phyloP scores from a whole-genome alignment of 2,888 invertebrate genomes.

The Diaperis boleti region DNA sequence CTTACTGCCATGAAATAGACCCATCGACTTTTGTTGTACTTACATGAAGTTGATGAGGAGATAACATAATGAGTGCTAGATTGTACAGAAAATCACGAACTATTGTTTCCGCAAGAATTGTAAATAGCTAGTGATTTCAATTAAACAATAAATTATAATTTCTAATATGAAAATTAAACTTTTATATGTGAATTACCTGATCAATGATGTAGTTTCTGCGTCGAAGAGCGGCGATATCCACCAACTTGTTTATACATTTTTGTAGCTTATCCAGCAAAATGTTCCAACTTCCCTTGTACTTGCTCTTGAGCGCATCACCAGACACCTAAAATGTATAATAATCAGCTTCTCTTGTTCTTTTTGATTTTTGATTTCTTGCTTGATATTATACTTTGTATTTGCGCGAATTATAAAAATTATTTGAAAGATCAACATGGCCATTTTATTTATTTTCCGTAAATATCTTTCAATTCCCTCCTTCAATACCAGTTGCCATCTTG shows the following conservation, averaged over 20 bases:
- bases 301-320: constrained; percentile 84
- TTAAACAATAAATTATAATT: constrained; percentile 16
- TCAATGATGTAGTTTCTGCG: constrained; percentile 96
- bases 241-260: constrained; percentile 84
- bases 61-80: constrained; percentile 3
- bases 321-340: too few species aligned
- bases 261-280: constrained; percentile 88
- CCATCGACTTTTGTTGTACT: constrained; percentile 22
- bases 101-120: not conserved
- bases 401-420: too few species aligned
- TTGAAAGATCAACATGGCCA: too few species aligned
- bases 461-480: too few species aligned
- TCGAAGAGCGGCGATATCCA: constrained; percentile 85
- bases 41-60: constrained; percentile 9
- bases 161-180: not conserved
- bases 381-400: too few species aligned
- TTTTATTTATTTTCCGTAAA: too few species aligned
- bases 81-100: constrained; percentile 15
- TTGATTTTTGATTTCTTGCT: too few species aligned
- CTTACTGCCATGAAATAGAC: constrained; percentile 10
- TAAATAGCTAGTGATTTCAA: constrained; percentile 12
- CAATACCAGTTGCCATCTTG: too few species aligned
- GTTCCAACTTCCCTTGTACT: constrained; percentile 89
- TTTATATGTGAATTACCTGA: constrained; percentile 76
- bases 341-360: too few species aligned